Percentiles rank a stretch among this genome's conserved stretches.
These are phyloP conservation scores for Balearica regulorum DNA, from an alignment of 2,797 vertebrate species.

Conservation along the genomic window DNA sequence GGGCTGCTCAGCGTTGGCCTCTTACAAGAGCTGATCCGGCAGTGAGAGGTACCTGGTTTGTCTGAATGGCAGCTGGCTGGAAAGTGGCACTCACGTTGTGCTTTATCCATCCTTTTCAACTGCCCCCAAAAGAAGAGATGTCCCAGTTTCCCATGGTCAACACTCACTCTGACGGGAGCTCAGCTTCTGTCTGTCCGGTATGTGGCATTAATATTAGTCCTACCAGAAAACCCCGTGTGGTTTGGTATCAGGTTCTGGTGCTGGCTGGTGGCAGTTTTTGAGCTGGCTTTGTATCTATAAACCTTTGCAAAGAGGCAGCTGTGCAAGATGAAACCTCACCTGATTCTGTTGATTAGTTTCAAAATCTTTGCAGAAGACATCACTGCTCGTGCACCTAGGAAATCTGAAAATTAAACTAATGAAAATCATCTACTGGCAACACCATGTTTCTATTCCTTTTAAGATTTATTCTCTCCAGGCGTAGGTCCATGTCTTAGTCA, in stretches of 20 bases:
- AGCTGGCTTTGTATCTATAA: not conserved
- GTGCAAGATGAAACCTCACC: not conserved
- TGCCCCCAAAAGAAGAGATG: not conserved
- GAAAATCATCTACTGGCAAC: not conserved
- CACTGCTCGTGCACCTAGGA: not conserved
- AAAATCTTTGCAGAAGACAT: not conserved
- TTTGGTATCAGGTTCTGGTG: not conserved
- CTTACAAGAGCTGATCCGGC: not conserved
- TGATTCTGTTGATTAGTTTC: not conserved
- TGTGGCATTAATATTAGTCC: not conserved
- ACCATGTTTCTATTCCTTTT: not conserved
- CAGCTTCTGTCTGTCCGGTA: not conserved
- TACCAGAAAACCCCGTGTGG: not conserved
- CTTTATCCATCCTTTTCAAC: not conserved
- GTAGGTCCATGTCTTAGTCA: not conserved
- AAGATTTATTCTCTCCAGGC: not conserved
- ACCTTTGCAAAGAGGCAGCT: not conserved
- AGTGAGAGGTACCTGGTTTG: not conserved
- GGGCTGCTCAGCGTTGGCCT: not conserved
- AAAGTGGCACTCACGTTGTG: accelerated
- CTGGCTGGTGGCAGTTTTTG: not conserved
- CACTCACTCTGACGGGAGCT: not conserved
- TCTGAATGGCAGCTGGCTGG: not conserved
- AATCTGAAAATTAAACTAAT: not conserved
- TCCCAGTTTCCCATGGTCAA: not conserved